Base-by-base conservation (phyloP, 2,797 vertebrate genomes). In the Urosaurus nigricauda region DNA sequence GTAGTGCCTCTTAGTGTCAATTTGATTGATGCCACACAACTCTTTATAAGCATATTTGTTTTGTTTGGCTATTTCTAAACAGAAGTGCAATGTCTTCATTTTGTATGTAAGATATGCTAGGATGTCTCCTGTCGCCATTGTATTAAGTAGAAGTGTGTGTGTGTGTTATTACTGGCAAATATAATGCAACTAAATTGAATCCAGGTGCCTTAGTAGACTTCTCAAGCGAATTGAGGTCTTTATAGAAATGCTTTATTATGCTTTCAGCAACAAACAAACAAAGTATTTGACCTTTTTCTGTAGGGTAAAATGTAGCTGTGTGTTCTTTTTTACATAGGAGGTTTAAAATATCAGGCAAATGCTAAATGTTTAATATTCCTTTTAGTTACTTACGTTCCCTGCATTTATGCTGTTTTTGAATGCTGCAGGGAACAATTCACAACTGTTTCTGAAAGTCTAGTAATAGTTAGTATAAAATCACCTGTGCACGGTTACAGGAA, bases 171-270 rank as follows among this genome's bases (percentile, higher is more conserved):
- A 26, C 21, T 79, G 65, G 29, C 35, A 79, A 70, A 88, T 32
- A 79, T 12, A 47, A 37, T 29, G 79, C 32, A 58, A 70, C n/a
- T 43, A 84, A 79, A 35, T 58, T 16, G 19, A 70, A 19, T 43
- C 37, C 51, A 80, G 79, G 65, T 83, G 60, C 13, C 19, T n/a
- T 4, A 56, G 65, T 40, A 84, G 74, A 58, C 26, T 35, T 68
- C 82, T 29, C 26, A 47, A 53, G 47, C 47, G 63, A 73, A 84
- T 89, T 53, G 11, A 79, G 60, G 19, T 24, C n/a, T 78, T 88
- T 88, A 83, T n/a, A 74, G 29, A 75, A 47, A 56, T 17, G 74
- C 43, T 83, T 68, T 47, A 35, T 83, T 83, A 77, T 83, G 43
- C 58, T 75, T 77, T 24, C 8, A 83, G 58, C 40, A 88, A 83